These are phyloP conservation scores for Epirrita christyi DNA, from an alignment of 2,888 invertebrate species.

Conservation along the genomic window DNA sequence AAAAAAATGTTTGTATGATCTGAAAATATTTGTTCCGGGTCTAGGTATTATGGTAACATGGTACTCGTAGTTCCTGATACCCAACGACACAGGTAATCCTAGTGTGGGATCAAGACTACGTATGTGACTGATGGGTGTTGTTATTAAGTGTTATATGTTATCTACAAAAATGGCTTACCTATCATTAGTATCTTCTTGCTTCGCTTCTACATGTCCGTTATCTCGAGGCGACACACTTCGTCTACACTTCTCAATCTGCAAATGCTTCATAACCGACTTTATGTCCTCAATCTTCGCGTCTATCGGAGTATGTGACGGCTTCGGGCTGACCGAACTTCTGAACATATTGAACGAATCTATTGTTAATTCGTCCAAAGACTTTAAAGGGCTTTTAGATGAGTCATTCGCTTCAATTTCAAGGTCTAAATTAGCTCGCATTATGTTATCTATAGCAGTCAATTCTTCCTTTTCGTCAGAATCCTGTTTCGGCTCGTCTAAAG, in stretches of 20 bases:
- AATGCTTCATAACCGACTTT: conserved; percentile 76
- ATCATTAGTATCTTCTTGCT: conserved; percentile 81
- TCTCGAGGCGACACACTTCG: conserved; percentile 77
- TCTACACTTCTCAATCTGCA: conserved; percentile 68
- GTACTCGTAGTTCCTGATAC: too few relatives aligned
- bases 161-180: conserved; percentile 54
- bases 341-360: conserved; percentile 75
- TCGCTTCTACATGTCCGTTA: conserved; percentile 69
- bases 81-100: too few relatives aligned
- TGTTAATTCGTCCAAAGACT: conserved; percentile 71
- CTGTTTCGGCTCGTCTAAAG: conserved; percentile 61
- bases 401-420: conserved; percentile 59
- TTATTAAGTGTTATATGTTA: too few relatives aligned
- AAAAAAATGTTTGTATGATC: too few relatives aligned
- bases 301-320: conserved; percentile 62
- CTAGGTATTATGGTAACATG: too few relatives aligned
- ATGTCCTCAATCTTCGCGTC: conserved; percentile 79
- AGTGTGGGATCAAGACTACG: too few relatives aligned
- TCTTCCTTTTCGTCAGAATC: conserved; percentile 73
- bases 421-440: conserved; percentile 60
- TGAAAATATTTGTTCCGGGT: too few relatives aligned
- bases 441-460: conserved; percentile 61
- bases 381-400: conserved; percentile 66
- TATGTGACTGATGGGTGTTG: too few relatives aligned
- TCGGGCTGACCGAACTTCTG: conserved; percentile 75